These are phyloP conservation scores for Oreohelix idahoensis DNA, from an alignment of 1,140 invertebrate species.

Conservation along the genomic window DNA sequence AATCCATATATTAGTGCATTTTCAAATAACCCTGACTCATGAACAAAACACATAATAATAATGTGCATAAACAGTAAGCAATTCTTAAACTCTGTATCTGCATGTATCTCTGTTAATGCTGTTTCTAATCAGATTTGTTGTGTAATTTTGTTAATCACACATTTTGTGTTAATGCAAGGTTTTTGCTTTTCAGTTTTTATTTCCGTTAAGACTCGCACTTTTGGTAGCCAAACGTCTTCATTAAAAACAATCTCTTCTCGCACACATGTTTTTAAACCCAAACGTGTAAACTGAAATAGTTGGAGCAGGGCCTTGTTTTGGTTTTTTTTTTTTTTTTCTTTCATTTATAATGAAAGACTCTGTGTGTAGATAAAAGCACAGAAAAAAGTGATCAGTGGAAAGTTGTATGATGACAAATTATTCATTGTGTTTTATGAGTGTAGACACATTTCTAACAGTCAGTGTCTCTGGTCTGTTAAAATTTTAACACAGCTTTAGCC, in stretches of 20 bases:
- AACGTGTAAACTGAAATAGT: neutral
- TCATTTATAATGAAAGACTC: neutral
- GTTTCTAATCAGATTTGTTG: neutral
- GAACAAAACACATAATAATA: neutral
- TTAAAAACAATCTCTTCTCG: neutral
- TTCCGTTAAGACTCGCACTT: neutral
- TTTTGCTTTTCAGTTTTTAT: neutral
- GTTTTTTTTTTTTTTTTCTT: neutral
- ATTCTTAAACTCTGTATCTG: neutral
- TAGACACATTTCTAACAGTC: slow-evolving; percentile 3
- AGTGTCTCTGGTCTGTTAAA: neutral
- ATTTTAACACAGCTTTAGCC: neutral
- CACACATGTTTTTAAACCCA: neutral
- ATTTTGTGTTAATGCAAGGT: neutral
- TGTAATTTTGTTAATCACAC: neutral
- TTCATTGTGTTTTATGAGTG: neutral
- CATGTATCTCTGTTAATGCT: neutral
- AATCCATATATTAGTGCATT: neutral
- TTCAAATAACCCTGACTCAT: neutral
- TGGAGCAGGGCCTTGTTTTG: neutral
- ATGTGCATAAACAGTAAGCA: neutral
- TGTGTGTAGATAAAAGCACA: neutral
- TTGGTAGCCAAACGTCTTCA: neutral
- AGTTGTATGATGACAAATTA: neutral
- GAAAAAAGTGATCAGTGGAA: neutral